phyloP scores from a whole-genome alignment of 2,113 vertebrate species.

The Ascaphus truei region DNA sequence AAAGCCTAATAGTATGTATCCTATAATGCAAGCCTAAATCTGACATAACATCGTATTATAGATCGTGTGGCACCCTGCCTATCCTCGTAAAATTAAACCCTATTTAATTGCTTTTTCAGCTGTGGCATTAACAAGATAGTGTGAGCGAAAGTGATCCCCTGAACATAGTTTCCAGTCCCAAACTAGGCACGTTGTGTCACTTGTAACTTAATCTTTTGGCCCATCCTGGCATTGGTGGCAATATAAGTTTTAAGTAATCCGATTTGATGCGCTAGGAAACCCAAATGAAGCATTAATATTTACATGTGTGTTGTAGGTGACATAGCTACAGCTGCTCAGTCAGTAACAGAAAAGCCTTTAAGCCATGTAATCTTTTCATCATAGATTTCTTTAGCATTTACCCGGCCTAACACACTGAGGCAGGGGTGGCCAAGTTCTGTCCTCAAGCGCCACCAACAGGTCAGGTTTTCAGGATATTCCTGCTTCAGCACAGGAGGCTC shows the following conservation, averaged over 20 bases:
- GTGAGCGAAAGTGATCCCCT: slow-evolving; percentile 14
- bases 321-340: not conserved
- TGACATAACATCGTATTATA: not conserved
- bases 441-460: too few relatives aligned
- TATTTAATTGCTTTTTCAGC: slow-evolving; percentile 31
- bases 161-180: slow-evolving; percentile 25
- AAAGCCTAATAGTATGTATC: too few relatives aligned
- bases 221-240: not conserved
- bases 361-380: slow-evolving; percentile 13
- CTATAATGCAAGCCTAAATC: not conserved
- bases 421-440: too few relatives aligned
- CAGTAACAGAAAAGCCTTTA: slow-evolving; percentile 18
- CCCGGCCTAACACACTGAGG: too few relatives aligned
- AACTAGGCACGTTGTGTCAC: not conserved
- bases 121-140: slow-evolving; percentile 23
- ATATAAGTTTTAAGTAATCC: slow-evolving; percentile 2
- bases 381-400: slow-evolving; percentile 13
- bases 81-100: slow-evolving; percentile 7
- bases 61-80: not conserved
- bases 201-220: slow-evolving; percentile 17
- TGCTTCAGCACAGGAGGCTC: too few relatives aligned
- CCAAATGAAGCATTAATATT: slow-evolving; percentile 1
- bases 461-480: too few relatives aligned
- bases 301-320: slow-evolving; percentile 12
- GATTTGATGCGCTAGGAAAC: slow-evolving; percentile 8